Base-by-base conservation (phyloP, 2,113 vertebrate species). In the Ptychochromis oligacanthus region DNA sequence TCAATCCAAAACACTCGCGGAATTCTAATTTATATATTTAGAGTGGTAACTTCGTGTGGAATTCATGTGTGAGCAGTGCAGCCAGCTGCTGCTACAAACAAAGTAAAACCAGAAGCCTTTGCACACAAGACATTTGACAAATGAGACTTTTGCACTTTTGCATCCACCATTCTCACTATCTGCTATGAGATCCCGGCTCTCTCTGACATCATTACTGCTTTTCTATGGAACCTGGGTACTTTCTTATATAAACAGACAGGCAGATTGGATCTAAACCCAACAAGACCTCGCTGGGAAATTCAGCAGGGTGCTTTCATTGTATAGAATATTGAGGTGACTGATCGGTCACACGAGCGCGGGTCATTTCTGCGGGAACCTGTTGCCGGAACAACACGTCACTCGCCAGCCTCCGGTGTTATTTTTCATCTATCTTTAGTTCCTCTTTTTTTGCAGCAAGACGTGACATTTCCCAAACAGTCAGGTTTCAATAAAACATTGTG, bases 401-500 rank as follows among this genome's bases (percentile, higher is more conserved):
- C 72, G 80, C 79, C 87, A 82, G 58, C 78, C 86, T 78, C n/a
- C 1, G 15, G 28, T 72, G 76, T 79, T 82, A 75, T 79, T 87
- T 88, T 75, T 84, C 58, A 79, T 88, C 82, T 80, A 67, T 70
- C 70, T 78, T 88, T 64, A 52, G 75, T 79, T 85, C 18, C 38
- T 80, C 4, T 83, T 77, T 61, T 65, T 85, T 76, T 11, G 55
- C 34, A 80, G 70, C 6, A 11, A 83, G 83, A 81, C 38, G 52
- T 88, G 87, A 75, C 87, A 90, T 93, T 91, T 91, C 85, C 80
- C 81, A 81, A 93, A 90, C 83, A 88, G 83, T 82, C 76, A 84
- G 64, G 65, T 83, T 90, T 91, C 86, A 88, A 88, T 88, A 90
- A 92, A 91, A 93, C 64, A 90, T 87, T 85, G 82, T 86, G 81